Evolutionary conservation across 2,113 vertebrate genomes (phyloP), one percentile per base, ranked within the genome.

Genomic region (Pteronura brasiliensis): DNA sequence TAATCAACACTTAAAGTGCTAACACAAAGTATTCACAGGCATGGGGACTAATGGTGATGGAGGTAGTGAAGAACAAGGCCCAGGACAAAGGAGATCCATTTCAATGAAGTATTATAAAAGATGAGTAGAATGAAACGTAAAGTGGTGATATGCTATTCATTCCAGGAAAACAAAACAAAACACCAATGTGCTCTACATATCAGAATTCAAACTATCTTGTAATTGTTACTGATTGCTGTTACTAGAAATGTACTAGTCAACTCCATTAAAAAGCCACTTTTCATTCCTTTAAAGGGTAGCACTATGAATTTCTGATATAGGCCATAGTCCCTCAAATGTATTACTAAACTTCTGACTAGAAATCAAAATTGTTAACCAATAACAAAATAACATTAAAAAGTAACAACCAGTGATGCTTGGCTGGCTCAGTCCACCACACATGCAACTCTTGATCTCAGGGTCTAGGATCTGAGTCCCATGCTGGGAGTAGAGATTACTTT

Each of bases 321-420:
- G 9, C 11, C 67, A 84, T 52, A 87, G 49, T 97, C 55, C 63
- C 34, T 94, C 61, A 61, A 90, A 31, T 14, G n/a, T 39, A 90
- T 63, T 76, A 77, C n/a, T 95, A 65, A 93, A 77, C 71, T 65
- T 65, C 47, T 72, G 20, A 95, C 61, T 36, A 91, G 77, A 47
- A 23, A 79, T 63, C 42, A 69, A 88, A 82, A 71, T 34, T 61
- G 14, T 82, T 74, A 81, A 57, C 31, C 81, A 90, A 42, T 36
- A 85, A 84, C 57, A 83, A 88, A 97, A 72, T 74, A 92, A 71
- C 55, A 86, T 31, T 67, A 87, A 93, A 93, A 20, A 90, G 20
- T 17, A 94, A 69, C 59, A 76, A 47, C 42, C 42, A 76, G 42
- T 27, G 25, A 29, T 27, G 12, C 25, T 42, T 76, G 27, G 42